Evolutionary conservation across 1,140 invertebrate genomes (phyloP), one percentile per base, ranked within the genome.

Genomic region (Cyclina sinensis): DNA sequence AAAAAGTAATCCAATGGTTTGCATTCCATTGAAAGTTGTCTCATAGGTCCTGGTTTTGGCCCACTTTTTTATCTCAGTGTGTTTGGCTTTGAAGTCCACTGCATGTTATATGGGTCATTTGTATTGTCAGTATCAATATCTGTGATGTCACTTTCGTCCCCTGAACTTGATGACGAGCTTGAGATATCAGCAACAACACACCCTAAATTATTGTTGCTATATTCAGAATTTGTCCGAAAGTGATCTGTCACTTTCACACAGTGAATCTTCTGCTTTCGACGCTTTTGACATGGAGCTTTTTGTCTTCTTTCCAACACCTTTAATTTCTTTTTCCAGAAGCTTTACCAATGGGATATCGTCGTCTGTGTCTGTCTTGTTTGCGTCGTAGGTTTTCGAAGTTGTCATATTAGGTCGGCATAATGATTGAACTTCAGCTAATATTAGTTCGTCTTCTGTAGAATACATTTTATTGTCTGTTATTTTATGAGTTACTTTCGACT

Each of bases 1-100:
- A 76, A 76, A 30, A 80, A 80, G 27, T 80, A 57, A 18, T 80
- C 43, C 51, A 80, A 57, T 80, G 46, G 46, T 14, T 54, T 30
- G 16, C 5, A 57, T 54, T 1, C 18, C 43, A 30, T 54, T 57
- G 78, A 80, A 57, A 54, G 39, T 12, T 43, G 35, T 48, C 39
- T 9, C 16, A 3, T 76, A 43, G 73, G 35, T 39, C 73, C 73
- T 39, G 73, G 39, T 27, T 37, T 37, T 4, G 73, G 35, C 1
- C 73, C 73, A 76, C 3, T 14, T 39, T 46, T 39, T 76, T 24
- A 18, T 24, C 7, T 21, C 16, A 57, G 16, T 18, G 5, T 57
- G 9, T 18, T 14, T 57, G n/a, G 18, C 51, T 57, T 57, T 5
- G 5, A 5, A 18, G 7, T 11, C 51, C 51, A 57, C n/a, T 57